Percentiles rank a stretch among this genome's conserved stretches.
phyloP scores from a whole-genome alignment of 1,140 invertebrate species.

The Drosophila burlai region DNA sequence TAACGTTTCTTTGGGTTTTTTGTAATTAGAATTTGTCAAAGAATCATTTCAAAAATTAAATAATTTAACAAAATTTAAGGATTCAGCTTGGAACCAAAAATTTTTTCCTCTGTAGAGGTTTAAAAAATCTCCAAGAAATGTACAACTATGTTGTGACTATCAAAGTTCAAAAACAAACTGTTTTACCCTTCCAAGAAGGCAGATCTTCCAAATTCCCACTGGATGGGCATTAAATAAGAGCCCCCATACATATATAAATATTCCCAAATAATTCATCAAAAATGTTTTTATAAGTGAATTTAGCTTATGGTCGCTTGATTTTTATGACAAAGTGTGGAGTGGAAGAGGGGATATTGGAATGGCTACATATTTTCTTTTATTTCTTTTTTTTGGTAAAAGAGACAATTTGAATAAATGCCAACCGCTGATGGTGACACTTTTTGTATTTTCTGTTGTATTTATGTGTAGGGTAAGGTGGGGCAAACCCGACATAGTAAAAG shows the following conservation, averaged over 20 bases:
- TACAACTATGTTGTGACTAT: background rate
- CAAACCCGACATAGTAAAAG: too few relatives aligned
- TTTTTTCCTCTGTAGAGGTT: background rate
- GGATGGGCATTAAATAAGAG: background rate
- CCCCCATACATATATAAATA: constrained; percentile 29
- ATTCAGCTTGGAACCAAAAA: background rate
- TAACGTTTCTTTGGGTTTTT: background rate
- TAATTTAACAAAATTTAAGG: background rate
- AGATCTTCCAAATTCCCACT: constrained; percentile 10
- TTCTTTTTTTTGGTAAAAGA: constrained; percentile 22
- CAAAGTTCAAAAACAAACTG: background rate
- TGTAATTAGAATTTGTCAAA: background rate
- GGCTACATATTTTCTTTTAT: constrained; percentile 5
- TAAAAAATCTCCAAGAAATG: background rate
- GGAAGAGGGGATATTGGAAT: constrained; percentile 5
- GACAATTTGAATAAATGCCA: constrained; percentile 77
- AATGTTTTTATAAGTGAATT: constrained; percentile 42
- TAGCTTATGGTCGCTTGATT: constrained; percentile 33
- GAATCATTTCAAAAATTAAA: background rate
- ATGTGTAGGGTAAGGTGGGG: too few relatives aligned
- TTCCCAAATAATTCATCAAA: constrained; percentile 49
- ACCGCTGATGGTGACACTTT: constrained; percentile 48
- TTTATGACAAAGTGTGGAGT: constrained; percentile 33
- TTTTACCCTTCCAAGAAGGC: constrained; percentile 3
- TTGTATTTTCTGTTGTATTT: constrained; percentile 38